Evolutionary conservation across 2,888 invertebrate genomes (phyloP).

Genomic region (Megaustenia siamemsis): DNA sequence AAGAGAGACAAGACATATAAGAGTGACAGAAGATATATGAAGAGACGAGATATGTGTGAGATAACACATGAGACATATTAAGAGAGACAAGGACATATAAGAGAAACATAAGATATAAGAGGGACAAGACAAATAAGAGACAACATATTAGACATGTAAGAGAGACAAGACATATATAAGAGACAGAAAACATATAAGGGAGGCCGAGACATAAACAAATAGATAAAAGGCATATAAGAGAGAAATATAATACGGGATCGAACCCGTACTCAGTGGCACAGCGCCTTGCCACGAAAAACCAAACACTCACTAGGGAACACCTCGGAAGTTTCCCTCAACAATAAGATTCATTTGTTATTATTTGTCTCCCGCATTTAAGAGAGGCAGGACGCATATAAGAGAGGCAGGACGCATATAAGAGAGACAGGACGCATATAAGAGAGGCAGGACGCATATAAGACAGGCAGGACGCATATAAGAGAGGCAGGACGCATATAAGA

Average conservation of each 20-base stretch:
- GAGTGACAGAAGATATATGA: slow-evolving; percentile 8
- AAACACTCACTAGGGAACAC: too few species aligned
- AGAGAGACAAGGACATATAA: slow-evolving; percentile 37
- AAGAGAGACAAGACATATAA: background rate
- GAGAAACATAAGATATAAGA: background rate
- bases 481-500: too few species aligned
- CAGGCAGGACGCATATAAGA: too few species aligned
- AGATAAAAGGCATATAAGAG: background rate
- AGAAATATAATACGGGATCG: background rate
- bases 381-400: too few species aligned
- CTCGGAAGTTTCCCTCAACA: too few species aligned
- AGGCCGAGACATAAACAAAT: background rate
- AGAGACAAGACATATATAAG: background rate
- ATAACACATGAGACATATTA: background rate
- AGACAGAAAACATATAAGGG: background rate
- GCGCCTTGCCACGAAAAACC: too few species aligned
- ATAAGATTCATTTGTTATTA: too few species aligned
- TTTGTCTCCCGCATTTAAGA: too few species aligned
- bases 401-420: too few species aligned
- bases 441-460: too few species aligned
- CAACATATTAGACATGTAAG: background rate
- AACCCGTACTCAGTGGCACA: too few species aligned
- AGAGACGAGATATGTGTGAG: background rate
- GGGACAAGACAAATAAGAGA: background rate
- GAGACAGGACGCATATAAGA: too few species aligned